Conservation (phyloP, 2,113 vertebrate species). For the Falco punctatus region DNA sequence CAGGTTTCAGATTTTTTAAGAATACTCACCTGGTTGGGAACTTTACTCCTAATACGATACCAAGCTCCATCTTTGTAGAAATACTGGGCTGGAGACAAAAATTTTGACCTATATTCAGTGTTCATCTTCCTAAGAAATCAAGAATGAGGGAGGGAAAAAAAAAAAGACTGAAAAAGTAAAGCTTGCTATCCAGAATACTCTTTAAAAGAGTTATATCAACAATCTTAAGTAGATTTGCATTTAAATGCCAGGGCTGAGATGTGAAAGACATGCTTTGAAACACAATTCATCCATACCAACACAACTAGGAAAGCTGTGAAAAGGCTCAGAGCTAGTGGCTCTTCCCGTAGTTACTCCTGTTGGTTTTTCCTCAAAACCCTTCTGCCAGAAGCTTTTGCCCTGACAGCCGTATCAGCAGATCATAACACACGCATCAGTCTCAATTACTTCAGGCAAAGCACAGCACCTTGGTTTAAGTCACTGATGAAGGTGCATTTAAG, state of each 20-base stretch:
- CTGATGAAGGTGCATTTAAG: background rate
- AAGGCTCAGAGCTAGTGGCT: background rate
- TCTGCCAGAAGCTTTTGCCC: background rate
- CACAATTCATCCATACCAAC: background rate
- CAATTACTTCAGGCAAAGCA: background rate
- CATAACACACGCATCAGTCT: background rate
- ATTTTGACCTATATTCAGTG: constrained; percentile 87
- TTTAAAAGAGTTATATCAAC: background rate
- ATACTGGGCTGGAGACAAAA: constrained; percentile 85
- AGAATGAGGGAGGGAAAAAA: background rate
- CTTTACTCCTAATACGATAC: constrained; percentile 71
- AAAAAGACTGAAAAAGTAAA: constrained; percentile 9
- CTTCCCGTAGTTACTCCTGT: background rate
- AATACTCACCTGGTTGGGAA: constrained; percentile 71
- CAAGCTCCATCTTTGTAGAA: constrained; percentile 81
- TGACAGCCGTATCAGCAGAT: background rate
- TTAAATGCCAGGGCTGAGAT: background rate
- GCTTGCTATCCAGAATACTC: background rate
- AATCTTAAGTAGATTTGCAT: background rate
- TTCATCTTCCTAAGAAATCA: constrained; percentile 79
- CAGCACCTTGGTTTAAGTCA: background rate
- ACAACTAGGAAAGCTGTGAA: background rate
- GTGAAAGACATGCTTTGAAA: background rate
- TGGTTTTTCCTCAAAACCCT: background rate
- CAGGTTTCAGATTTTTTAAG: background rate